Conservation (phyloP, 2,888 invertebrate species). For the Aporophyla nigra region DNA sequence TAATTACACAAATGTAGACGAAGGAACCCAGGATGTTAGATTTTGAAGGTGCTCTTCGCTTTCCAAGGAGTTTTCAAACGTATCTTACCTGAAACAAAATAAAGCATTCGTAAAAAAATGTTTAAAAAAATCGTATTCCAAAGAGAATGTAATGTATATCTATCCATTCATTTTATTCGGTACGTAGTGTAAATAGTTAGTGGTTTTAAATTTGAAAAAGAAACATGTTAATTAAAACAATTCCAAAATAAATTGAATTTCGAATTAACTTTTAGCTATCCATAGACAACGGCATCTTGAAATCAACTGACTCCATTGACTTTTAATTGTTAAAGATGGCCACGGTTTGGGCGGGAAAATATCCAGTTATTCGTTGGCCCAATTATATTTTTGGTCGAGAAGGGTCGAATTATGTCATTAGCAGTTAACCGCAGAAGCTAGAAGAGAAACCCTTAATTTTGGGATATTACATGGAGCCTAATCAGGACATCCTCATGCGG, state of each 20-base stretch:
- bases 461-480: neutral
- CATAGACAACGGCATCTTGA: neutral
- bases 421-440: constrained; percentile 31
- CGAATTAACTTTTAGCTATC: neutral
- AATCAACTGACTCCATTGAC: constrained; percentile 15
- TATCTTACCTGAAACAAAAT: constrained; percentile 63
- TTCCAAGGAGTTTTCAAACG: neutral
- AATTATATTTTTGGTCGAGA: constrained; percentile 55
- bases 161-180: too few relatives aligned
- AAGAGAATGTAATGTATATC: neutral
- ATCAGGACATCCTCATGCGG: constrained; percentile 7
- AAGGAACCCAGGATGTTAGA: too few relatives aligned
- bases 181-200: too few relatives aligned
- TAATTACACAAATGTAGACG: too few relatives aligned
- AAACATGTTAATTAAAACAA: too few relatives aligned
- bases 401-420: constrained; percentile 49
- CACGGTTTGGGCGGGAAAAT: constrained; percentile 21
- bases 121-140: neutral
- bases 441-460: constrained; percentile 2
- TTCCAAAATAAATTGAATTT: neutral
- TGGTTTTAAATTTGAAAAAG: too few relatives aligned
- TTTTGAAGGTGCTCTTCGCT: neutral
- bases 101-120: constrained; percentile 13
- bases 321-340: constrained; percentile 42
- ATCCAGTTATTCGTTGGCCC: constrained; percentile 40